A percentile compares a stretch with the other conserved stretches of the same genome.
These are phyloP conservation scores for Labrus mixtus DNA, from an alignment of 2,113 vertebrate genomes.

Conservation along the genomic window DNA sequence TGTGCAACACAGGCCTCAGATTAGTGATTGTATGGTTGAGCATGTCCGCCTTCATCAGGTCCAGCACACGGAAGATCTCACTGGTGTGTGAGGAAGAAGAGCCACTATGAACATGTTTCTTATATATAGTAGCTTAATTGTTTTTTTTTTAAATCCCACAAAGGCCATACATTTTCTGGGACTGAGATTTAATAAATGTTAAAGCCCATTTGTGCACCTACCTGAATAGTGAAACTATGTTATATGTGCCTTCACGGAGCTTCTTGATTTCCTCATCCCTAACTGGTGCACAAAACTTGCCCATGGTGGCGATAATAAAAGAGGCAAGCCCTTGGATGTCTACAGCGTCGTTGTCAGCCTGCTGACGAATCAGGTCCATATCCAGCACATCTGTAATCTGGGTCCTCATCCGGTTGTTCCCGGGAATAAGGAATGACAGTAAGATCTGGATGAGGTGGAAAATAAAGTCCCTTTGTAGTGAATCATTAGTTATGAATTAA, in stretches of 20 bases:
- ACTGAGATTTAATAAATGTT: background rate
- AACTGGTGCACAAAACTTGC: conserved; percentile 91
- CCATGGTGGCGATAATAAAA: conserved; percentile 93
- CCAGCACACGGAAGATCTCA: conserved; percentile 93
- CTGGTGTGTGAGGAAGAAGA: conserved; percentile 74
- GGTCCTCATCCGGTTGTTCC: conserved; percentile 90
- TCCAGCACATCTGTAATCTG: conserved; percentile 95
- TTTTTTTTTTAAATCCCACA: background rate
- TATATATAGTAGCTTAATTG: too few relatives aligned
- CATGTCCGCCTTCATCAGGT: conserved; percentile 93
- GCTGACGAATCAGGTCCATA: conserved; percentile 91
- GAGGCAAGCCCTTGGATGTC: conserved; percentile 91
- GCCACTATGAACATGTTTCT: background rate
- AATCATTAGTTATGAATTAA: too few relatives aligned
- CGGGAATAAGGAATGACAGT: conserved; percentile 92
- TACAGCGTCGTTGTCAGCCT: conserved; percentile 90
- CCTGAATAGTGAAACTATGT: conserved; percentile 82
- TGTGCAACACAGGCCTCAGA: conserved; percentile 88
- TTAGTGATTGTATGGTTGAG: conserved; percentile 88
- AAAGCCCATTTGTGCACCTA: conserved; percentile 3
- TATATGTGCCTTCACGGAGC: conserved; percentile 84
- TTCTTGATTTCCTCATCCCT: conserved; percentile 91
- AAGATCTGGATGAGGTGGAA: conserved; percentile 82
- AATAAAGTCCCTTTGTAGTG: background rate
- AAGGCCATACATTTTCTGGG: background rate